Evolutionary conservation across 2,888 invertebrate species (phyloP).

Genomic region (Hirudinaria manillensis): DNA sequence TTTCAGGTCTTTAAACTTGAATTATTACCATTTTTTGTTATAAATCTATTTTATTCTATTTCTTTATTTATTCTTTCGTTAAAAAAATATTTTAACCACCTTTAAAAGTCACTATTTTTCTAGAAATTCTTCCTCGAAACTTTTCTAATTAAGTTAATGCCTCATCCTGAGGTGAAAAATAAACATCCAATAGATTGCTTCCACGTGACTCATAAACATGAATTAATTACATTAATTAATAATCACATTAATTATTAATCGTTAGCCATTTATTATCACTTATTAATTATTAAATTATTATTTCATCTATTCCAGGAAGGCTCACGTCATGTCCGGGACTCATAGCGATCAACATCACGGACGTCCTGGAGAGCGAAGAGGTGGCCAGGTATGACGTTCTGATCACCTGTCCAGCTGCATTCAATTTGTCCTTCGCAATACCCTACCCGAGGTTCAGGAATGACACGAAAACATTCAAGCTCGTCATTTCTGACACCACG

Average conservation of each 20-base stretch:
- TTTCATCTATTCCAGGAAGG: not conserved
- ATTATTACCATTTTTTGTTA: not conserved
- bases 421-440: slow-evolving; percentile 14
- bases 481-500: not conserved
- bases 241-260: no score
- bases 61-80: not conserved
- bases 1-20: slow-evolving; percentile 1
- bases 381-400: not conserved
- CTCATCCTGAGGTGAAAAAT: no score
- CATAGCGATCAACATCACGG: not conserved
- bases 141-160: no score
- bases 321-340: not conserved
- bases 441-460: slow-evolving; percentile 6
- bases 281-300: no score
- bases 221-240: no score
- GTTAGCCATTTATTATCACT: no score
- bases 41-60: not conserved
- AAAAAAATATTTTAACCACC: not conserved
- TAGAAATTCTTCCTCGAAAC: no score
- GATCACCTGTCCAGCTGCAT: not conserved
- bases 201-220: no score
- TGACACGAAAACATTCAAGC: slow-evolving; percentile 8
- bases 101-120: no score
- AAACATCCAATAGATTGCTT: no score
- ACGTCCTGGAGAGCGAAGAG: not conserved